phyloP scores from a whole-genome alignment of 2,888 invertebrate species.

The Parnassius smintheus region DNA sequence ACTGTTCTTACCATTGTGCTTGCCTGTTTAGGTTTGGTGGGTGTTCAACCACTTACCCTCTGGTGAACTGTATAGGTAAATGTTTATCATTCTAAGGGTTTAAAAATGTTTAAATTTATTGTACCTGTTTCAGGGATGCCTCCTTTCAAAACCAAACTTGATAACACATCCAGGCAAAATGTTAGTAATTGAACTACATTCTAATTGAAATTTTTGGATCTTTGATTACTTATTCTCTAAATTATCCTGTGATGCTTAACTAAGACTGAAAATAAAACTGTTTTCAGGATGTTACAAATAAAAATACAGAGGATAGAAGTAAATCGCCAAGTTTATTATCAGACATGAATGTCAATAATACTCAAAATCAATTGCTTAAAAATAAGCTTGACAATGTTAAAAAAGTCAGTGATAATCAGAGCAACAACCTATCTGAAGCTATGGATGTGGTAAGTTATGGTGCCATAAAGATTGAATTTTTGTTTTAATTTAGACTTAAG shows the following conservation, averaged over 20 bases:
- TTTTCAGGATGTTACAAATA: too few relatives aligned
- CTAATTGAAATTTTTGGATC: background rate
- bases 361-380: background rate
- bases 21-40: too few relatives aligned
- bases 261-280: background rate
- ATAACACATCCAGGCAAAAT: slow-evolving; percentile 21
- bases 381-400: slow-evolving; percentile 5
- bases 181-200: slow-evolving; percentile 4
- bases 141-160: slow-evolving; percentile 45
- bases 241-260: background rate
- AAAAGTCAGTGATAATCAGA: slow-evolving; percentile 8
- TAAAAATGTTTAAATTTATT: background rate
- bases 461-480: too few relatives aligned
- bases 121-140: slow-evolving; percentile 51
- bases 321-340: slow-evolving; percentile 14
- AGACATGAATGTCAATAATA: slow-evolving; percentile 6
- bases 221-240: too few relatives aligned
- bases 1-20: too few relatives aligned
- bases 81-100: background rate
- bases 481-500: too few relatives aligned
- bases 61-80: too few relatives aligned
- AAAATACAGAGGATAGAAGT: background rate
- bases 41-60: too few relatives aligned
- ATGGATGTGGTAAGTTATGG: slow-evolving; percentile 38
- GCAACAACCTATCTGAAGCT: slow-evolving; percentile 31